These are phyloP conservation scores for Rhabdomys dilectus DNA, from an alignment of 2,113 vertebrate genomes.

Conservation along the genomic window DNA sequence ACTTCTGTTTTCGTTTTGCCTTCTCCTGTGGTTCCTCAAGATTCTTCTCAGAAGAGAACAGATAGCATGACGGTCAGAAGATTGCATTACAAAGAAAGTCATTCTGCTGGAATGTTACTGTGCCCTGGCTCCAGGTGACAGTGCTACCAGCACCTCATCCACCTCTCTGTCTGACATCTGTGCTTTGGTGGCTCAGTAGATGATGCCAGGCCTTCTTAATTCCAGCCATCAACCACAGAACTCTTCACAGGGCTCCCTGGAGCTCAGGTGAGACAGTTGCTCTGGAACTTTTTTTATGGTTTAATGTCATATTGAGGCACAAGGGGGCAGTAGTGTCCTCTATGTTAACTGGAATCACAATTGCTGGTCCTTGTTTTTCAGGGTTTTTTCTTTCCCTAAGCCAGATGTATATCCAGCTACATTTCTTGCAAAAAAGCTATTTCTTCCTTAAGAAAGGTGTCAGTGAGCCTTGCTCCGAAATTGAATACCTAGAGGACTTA, in stretches of 20 bases:
- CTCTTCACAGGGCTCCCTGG: background rate
- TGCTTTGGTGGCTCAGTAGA: no score
- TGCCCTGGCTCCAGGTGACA: background rate
- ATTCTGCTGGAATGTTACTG: accelerated
- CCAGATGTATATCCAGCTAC: background rate
- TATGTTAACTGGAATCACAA: background rate
- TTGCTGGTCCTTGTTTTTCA: background rate
- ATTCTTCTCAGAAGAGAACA: background rate
- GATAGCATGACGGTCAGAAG: background rate
- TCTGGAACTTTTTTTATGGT: background rate
- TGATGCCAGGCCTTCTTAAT: background rate
- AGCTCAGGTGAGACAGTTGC: accelerated
- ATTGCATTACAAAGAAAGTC: background rate
- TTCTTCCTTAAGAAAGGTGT: slow-evolving; percentile 42
- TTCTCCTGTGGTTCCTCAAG: background rate
- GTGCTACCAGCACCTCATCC: no score
- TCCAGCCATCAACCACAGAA: background rate
- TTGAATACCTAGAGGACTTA: background rate
- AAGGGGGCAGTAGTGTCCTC: slow-evolving; percentile 75
- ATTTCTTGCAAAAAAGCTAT: slow-evolving; percentile 52
- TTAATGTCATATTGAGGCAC: slow-evolving; percentile 46
- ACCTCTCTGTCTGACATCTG: accelerated
- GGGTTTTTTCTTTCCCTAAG: background rate
- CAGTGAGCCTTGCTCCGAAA: background rate
- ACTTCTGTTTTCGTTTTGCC: background rate